Conservation (phyloP, 2,113 vertebrate genomes). For the Pteropus alecto region DNA sequence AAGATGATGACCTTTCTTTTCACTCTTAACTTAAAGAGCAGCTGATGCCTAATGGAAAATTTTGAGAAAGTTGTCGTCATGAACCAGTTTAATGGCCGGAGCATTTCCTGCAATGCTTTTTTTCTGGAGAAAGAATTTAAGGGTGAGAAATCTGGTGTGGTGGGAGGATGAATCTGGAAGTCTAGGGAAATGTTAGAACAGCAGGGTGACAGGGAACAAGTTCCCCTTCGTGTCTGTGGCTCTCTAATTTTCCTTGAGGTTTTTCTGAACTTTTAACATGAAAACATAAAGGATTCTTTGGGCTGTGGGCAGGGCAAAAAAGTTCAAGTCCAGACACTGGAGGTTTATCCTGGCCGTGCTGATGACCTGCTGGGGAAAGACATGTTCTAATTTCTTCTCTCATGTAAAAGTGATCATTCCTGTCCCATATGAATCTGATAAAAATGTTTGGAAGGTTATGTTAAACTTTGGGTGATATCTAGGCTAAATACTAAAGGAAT, state of each 20-base stretch:
- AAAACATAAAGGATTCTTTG: background rate
- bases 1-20: conserved; percentile 71
- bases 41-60: conserved; percentile 55
- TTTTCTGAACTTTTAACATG: conserved; percentile 32
- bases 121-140: background rate
- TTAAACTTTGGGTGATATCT: background rate
- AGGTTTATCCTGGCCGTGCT: background rate
- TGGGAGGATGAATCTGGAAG: rapidly evolving
- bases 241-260: background rate
- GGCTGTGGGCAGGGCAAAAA: background rate
- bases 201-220: background rate
- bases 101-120: background rate
- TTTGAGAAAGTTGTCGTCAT: conserved; percentile 51
- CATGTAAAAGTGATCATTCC: background rate
- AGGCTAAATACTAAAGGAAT: background rate
- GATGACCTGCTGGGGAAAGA: background rate
- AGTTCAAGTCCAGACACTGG: background rate
- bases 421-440: background rate
- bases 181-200: background rate
- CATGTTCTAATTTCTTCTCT: background rate
- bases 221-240: rapidly evolving
- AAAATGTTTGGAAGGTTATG: background rate
- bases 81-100: background rate
- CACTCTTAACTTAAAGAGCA: conserved; percentile 49
- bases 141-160: background rate